These are phyloP conservation scores for Philopotamus ludificatus DNA, from an alignment of 1,140 invertebrate species.

Conservation along the genomic window DNA sequence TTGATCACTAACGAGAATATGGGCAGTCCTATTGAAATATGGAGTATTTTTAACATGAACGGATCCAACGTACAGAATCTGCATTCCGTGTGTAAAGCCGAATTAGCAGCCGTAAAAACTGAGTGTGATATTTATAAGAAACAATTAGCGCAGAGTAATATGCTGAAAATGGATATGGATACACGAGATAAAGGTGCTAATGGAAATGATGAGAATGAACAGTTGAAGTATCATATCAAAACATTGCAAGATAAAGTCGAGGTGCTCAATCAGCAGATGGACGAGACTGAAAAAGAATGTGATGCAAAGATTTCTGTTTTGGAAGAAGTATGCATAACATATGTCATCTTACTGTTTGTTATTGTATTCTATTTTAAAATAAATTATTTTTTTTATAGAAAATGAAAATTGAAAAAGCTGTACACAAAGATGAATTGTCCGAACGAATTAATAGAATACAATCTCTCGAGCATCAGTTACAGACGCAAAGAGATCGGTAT, in stretches of 20 bases:
- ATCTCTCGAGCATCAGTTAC: slow-evolving; percentile 72
- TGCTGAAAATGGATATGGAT: slow-evolving; percentile 41
- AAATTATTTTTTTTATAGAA: slow-evolving; percentile 43
- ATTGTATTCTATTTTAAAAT: neutral
- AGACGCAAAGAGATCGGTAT: slow-evolving; percentile 76
- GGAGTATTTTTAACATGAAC: slow-evolving; percentile 52
- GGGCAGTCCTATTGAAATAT: slow-evolving; percentile 56
- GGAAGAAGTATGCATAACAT: slow-evolving; percentile 44
- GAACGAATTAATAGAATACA: slow-evolving; percentile 57
- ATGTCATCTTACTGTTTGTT: neutral
- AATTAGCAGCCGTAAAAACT: slow-evolving; percentile 48
- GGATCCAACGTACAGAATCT: slow-evolving; percentile 48
- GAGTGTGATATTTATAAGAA: slow-evolving; percentile 49
- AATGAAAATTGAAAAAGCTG: slow-evolving; percentile 59
- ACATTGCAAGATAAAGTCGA: slow-evolving; percentile 66
- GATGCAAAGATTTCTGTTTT: slow-evolving; percentile 56
- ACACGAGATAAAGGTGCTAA: slow-evolving; percentile 45
- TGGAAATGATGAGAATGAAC: slow-evolving; percentile 51
- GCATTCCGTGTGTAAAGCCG: slow-evolving; percentile 50
- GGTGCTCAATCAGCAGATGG: slow-evolving; percentile 60
- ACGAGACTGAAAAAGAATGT: slow-evolving; percentile 58
- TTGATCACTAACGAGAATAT: slow-evolving; percentile 56
- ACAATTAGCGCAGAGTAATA: slow-evolving; percentile 30
- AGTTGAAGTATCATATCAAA: slow-evolving; percentile 60
- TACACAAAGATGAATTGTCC: slow-evolving; percentile 59